Conservation (phyloP, 2,113 vertebrate genomes). For the Picathartes gymnocephalus region DNA sequence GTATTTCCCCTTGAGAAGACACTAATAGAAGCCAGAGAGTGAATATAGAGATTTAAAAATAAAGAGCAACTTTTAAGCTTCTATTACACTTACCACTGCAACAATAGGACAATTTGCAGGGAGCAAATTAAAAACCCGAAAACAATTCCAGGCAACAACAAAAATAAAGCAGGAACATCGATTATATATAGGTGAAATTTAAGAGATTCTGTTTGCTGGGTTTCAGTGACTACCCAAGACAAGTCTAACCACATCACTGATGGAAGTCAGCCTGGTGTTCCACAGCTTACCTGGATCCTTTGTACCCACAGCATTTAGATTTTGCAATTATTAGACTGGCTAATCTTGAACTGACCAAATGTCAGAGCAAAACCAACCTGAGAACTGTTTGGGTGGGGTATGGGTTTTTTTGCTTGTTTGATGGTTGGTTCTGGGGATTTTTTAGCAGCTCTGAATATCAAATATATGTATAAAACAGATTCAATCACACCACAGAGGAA, state of each 20-base stretch:
- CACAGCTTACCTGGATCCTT: not conserved
- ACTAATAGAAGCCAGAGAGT: not conserved
- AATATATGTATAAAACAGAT: not conserved
- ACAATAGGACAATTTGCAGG: not conserved
- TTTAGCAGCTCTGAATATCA: not conserved
- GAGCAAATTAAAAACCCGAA: not conserved
- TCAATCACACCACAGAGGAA: not conserved
- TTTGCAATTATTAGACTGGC: too few species aligned
- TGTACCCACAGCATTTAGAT: not conserved
- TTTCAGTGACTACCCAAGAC: not conserved
- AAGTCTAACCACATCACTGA: not conserved
- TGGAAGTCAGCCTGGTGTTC: not conserved
- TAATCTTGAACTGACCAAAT: not conserved
- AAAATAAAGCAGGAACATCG: not conserved
- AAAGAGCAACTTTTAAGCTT: not conserved
- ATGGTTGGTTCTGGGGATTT: not conserved
- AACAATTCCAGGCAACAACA: accelerated
- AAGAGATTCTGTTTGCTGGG: not conserved
- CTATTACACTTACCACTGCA: not conserved
- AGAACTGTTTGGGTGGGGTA: not conserved
- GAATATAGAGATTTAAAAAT: not conserved
- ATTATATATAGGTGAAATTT: not conserved
- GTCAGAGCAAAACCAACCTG: not conserved
- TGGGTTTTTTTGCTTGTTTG: not conserved
- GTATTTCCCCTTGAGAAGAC: not conserved